These are phyloP conservation scores for Falco concolor DNA, from an alignment of 2,797 vertebrate genomes.

Conservation along the genomic window DNA sequence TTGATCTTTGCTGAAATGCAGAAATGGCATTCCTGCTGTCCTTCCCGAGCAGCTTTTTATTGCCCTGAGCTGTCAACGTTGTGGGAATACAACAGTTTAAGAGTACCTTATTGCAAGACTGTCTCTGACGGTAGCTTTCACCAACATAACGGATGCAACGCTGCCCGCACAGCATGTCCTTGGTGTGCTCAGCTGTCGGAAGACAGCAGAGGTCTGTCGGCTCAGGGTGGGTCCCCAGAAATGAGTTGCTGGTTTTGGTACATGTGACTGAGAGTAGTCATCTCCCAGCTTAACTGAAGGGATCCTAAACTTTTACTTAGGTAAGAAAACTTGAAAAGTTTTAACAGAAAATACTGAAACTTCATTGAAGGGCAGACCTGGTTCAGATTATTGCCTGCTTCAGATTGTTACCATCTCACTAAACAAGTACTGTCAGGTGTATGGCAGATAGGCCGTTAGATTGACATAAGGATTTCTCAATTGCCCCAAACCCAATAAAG, in stretches of 20 bases:
- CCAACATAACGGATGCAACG: rapidly evolving
- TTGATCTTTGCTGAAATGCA: background rate
- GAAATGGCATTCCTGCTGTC: background rate
- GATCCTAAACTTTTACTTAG: background rate
- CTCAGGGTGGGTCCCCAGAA: background rate
- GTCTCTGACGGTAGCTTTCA: background rate
- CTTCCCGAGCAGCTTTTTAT: background rate
- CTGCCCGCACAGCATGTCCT: background rate
- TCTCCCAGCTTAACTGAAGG: background rate
- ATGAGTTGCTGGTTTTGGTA: background rate
- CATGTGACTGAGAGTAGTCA: background rate
- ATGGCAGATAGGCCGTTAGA: background rate
- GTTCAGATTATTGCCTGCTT: background rate
- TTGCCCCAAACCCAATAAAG: background rate
- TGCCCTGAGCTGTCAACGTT: background rate
- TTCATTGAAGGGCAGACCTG: background rate
- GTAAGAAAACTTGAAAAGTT: background rate
- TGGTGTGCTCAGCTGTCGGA: no score
- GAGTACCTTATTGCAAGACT: background rate
- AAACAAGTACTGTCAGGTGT: background rate
- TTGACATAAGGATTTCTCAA: background rate
- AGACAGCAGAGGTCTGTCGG: background rate
- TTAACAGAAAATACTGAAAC: background rate
- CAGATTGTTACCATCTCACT: background rate
- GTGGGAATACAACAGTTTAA: rapidly evolving